phyloP scores from a whole-genome alignment of 2,888 invertebrate genomes.

The Cheilosia vernalis region DNA sequence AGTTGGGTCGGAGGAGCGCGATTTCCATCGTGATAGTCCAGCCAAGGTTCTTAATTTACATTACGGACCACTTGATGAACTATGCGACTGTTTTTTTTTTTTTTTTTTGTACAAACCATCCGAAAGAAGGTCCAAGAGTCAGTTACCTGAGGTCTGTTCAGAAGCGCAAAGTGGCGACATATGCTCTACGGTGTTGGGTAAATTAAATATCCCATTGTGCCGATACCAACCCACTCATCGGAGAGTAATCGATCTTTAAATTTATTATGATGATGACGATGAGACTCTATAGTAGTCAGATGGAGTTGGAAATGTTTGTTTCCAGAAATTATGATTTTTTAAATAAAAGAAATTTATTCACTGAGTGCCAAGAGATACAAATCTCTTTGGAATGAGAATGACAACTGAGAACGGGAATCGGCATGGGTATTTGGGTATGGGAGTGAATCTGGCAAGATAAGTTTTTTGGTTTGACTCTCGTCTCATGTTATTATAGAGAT shows the following conservation, averaged over 20 bases:
- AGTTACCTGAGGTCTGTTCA: constrained; percentile 14
- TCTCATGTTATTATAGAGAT: constrained; percentile 54
- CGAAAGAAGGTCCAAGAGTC: too few relatives aligned
- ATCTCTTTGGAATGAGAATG: constrained; percentile 25
- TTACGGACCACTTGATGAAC: constrained; percentile 63
- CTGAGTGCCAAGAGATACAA: constrained; percentile 38
- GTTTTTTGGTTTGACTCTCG: constrained; percentile 39
- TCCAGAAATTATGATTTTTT: constrained; percentile 68
- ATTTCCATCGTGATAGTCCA: constrained; percentile 47
- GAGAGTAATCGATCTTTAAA: constrained; percentile 68
- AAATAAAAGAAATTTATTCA: constrained; percentile 58
- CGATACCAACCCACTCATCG: constrained; percentile 53
- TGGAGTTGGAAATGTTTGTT: constrained; percentile 11
- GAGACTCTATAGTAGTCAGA: constrained; percentile 7
- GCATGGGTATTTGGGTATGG: constrained; percentile 19
- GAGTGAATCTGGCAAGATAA: constrained; percentile 43
- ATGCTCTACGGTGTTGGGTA: constrained; percentile 59
- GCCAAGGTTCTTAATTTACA: constrained; percentile 64
- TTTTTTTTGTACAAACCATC: constrained; percentile 2
- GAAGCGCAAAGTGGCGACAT: constrained; percentile 70
- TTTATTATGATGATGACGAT: constrained; percentile 68
- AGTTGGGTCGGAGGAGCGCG: not conserved
- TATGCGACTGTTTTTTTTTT: constrained; percentile 28
- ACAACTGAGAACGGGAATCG: constrained; percentile 29
- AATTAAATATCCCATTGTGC: constrained; percentile 67